Percentiles rank a stretch among this genome's conserved stretches.
Conservation (phyloP, 2,113 vertebrate genomes). For the Anhinga rufa region DNA sequence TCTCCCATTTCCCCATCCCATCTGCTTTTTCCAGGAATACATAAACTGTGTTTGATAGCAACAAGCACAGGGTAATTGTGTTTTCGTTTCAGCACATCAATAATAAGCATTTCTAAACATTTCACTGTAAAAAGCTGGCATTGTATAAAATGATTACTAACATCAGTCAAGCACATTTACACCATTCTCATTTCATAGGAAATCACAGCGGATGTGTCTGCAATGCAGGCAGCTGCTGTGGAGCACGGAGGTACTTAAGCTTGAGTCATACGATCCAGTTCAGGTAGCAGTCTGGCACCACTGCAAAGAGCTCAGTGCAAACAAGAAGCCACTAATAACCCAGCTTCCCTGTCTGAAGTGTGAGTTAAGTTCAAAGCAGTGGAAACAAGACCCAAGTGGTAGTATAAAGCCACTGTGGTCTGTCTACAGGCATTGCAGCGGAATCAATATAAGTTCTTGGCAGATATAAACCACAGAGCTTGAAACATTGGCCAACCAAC, state of each 20-base stretch:
- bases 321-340: not conserved
- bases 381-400: not conserved
- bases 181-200: not conserved
- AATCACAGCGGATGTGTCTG: not conserved
- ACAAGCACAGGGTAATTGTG: not conserved
- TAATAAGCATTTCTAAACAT: not conserved
- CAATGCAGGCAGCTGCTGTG: not conserved
- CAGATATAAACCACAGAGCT: not conserved
- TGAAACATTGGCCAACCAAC: not conserved
- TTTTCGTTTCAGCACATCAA: not conserved
- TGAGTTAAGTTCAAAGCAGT: not conserved
- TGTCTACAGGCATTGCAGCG: not conserved
- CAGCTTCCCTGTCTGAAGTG: not conserved
- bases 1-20: not conserved
- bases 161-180: not conserved
- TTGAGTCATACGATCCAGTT: not conserved
- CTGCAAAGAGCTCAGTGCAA: not conserved
- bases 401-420: not conserved
- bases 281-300: not conserved
- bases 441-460: not conserved
- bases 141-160: not conserved
- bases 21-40: not conserved
- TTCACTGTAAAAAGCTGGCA: not conserved
- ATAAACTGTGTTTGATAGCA: not conserved
- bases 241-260: not conserved